Conservation (phyloP, 2,113 vertebrate genomes). For the Sapajus apella region DNA sequence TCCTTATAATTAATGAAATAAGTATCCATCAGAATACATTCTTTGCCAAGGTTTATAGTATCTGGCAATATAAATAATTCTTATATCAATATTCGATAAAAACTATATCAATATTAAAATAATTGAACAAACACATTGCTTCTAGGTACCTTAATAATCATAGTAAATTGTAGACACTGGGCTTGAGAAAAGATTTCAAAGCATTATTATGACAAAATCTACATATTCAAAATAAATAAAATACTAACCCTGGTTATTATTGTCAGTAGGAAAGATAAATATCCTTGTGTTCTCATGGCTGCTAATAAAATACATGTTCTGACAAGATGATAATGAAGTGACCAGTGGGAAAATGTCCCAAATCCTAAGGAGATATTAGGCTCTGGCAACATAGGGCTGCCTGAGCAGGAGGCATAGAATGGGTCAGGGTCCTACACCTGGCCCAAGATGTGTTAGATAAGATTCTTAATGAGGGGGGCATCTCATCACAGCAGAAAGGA, state of each 20-base stretch:
- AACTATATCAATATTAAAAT: neutral
- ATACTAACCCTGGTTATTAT: neutral
- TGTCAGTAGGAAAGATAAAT: neutral
- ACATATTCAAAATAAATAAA: slow-evolving; percentile 12
- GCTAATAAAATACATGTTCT: neutral
- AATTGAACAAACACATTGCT: neutral
- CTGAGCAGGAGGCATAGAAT: neutral
- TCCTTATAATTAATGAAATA: slow-evolving; percentile 21
- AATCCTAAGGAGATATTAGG: neutral
- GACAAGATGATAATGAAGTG: neutral
- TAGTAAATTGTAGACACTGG: neutral
- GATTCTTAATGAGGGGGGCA: neutral
- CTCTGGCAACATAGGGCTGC: neutral
- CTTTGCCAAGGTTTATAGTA: neutral
- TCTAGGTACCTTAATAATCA: neutral
- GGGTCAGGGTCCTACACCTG: neutral
- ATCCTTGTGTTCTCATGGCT: neutral
- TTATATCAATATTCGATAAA: neutral
- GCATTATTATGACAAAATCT: neutral
- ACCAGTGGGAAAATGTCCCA: neutral
- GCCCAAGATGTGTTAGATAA: neutral
- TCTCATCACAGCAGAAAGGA: neutral
- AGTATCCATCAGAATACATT: neutral
- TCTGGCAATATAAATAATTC: slow-evolving; percentile 5
- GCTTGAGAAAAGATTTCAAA: neutral